Evolutionary conservation across 2,888 invertebrate genomes (phyloP).

Genomic region (Pollenia griseotomentosa): DNA sequence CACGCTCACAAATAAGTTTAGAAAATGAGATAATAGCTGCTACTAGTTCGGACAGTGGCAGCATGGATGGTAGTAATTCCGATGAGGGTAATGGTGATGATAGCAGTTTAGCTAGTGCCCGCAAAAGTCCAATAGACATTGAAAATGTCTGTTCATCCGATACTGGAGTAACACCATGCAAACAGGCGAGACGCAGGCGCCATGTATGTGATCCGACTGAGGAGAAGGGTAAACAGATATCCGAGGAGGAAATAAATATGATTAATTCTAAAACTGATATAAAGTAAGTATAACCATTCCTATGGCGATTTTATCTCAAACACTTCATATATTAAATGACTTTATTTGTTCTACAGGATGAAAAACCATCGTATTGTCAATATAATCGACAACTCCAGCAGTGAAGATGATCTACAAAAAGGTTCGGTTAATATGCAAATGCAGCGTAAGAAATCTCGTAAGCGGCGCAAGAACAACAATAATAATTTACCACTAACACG

Average conservation of each 20-base stretch:
- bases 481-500: slow-evolving; percentile 80
- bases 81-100: slow-evolving; percentile 87
- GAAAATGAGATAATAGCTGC: slow-evolving; percentile 83
- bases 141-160: slow-evolving; percentile 84
- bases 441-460: slow-evolving; percentile 82
- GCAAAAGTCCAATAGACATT: slow-evolving; percentile 84
- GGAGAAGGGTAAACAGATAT: slow-evolving; percentile 79
- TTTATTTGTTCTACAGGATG: slow-evolving; percentile 65
- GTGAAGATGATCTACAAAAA: slow-evolving; percentile 81
- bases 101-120: slow-evolving; percentile 87
- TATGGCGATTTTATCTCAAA: too few relatives aligned
- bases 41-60: slow-evolving; percentile 91
- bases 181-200: slow-evolving; percentile 83
- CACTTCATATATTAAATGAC: too few relatives aligned
- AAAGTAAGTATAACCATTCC: slow-evolving; percentile 76
- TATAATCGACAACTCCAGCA: slow-evolving; percentile 83
- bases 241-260: slow-evolving; percentile 77
- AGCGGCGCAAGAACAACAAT: slow-evolving; percentile 82
- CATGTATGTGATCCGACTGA: slow-evolving; percentile 82
- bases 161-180: slow-evolving; percentile 86
- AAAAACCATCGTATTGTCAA: slow-evolving; percentile 83
- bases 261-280: slow-evolving; percentile 79
- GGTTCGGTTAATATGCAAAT: slow-evolving; percentile 80
- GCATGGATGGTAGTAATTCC: slow-evolving; percentile 92
- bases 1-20: slow-evolving; percentile 84